Evolutionary conservation across 2,797 vertebrate genomes (phyloP).

Genomic region (Sitta carolinensis): DNA sequence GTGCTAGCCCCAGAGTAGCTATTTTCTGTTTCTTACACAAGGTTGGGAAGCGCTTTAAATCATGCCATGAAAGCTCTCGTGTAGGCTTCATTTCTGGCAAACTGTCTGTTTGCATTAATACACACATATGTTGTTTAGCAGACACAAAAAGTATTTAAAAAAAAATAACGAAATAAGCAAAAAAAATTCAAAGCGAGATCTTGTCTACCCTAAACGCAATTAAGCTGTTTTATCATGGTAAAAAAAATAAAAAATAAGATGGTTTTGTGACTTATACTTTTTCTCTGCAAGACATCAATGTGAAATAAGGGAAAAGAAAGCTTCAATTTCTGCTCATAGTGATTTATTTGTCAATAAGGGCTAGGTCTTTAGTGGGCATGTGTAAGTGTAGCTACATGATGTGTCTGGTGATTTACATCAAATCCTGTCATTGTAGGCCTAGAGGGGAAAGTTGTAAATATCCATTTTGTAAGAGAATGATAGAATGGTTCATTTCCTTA

Average conservation of each 20-base stretch:
- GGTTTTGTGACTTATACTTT: not conserved
- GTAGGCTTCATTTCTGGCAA: not conserved
- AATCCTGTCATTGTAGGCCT: not conserved
- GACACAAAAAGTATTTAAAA: not conserved
- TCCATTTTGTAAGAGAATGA: not conserved
- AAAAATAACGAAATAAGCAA: not conserved
- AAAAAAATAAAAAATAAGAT: not conserved
- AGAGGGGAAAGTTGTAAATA: not conserved
- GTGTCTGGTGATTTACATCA: not conserved
- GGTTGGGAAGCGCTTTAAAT: not conserved
- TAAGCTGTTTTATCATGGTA: not conserved
- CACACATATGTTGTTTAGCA: not conserved
- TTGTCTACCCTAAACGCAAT: not conserved
- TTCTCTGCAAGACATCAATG: not conserved
- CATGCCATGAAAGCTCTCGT: not conserved
- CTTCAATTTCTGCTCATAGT: not conserved
- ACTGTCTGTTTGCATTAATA: not conserved
- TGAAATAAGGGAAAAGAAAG: not conserved
- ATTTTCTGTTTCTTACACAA: not conserved
- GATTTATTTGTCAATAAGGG: not conserved
- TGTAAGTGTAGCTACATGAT: not conserved
- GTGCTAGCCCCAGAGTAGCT: not conserved
- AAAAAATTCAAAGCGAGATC: not conserved
- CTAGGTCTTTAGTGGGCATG: not conserved
- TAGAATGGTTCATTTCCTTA: conserved; percentile 10